Evolutionary conservation across 2,113 vertebrate genomes (phyloP).

Genomic region (Eubucco bourcierii): DNA sequence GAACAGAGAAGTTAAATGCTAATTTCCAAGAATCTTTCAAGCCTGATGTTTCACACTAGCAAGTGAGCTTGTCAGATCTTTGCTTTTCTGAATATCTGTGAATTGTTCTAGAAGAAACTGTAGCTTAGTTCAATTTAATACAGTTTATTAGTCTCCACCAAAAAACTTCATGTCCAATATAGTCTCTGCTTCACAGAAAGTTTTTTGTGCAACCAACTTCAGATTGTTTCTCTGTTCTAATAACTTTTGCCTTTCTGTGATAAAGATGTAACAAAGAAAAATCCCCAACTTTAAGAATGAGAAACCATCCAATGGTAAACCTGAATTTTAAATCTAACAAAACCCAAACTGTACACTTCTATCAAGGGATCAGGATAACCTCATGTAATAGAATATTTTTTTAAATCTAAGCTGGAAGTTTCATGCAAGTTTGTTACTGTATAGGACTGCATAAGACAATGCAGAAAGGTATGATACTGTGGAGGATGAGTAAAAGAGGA

Average conservation of each 20-base stretch:
- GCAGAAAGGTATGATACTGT: neutral
- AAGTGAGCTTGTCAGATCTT: neutral
- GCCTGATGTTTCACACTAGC: neutral
- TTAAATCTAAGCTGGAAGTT: neutral
- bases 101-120: neutral
- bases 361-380: neutral
- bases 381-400: neutral
- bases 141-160: neutral
- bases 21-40: neutral
- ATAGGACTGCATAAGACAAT: neutral
- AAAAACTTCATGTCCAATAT: neutral
- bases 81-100: neutral
- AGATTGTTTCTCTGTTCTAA: neutral
- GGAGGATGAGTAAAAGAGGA: neutral
- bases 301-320: neutral
- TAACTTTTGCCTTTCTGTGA: neutral
- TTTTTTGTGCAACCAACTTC: neutral
- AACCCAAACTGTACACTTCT: neutral
- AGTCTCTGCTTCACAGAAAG: neutral
- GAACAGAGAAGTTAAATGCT: neutral
- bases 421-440: neutral
- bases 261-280: neutral
- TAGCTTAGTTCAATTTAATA: neutral
- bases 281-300: neutral
- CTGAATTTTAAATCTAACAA: neutral